Evolutionary conservation across 2,113 vertebrate species (phyloP).

Genomic region (Mugil cephalus): DNA sequence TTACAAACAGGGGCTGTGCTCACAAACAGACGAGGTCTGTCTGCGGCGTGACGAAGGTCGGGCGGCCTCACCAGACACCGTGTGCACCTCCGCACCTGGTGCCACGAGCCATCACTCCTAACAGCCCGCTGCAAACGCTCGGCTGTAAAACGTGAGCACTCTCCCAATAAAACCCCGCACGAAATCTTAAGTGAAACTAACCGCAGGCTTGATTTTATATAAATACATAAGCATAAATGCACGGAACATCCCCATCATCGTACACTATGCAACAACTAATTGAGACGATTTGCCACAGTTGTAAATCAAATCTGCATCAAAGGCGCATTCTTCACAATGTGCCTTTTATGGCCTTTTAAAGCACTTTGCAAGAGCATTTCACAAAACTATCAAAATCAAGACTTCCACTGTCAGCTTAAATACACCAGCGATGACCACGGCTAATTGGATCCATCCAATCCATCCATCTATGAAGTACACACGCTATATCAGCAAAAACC

Average conservation of each 20-base stretch:
- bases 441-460: constrained; percentile 74
- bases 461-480: constrained; percentile 71
- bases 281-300: constrained; percentile 68
- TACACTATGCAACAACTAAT: constrained; percentile 59
- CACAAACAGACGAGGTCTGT: constrained; percentile 46
- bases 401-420: constrained; percentile 72
- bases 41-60: constrained; percentile 34
- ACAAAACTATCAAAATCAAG: constrained; percentile 71
- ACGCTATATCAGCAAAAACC: constrained; percentile 74
- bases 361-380: constrained; percentile 59
- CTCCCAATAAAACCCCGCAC: constrained; percentile 9
- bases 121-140: background rate
- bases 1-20: constrained; percentile 66
- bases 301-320: constrained; percentile 73
- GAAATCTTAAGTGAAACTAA: constrained; percentile 39
- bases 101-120: constrained; percentile 44
- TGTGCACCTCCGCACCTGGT: constrained; percentile 34
- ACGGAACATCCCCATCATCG: constrained; percentile 51
- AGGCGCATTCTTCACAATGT: constrained; percentile 59
- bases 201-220: constrained; percentile 39
- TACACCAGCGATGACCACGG: constrained; percentile 65
- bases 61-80: constrained; percentile 14
- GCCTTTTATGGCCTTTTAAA: constrained; percentile 74
- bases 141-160: constrained; percentile 10
- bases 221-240: background rate